phyloP scores from a whole-genome alignment of 2,888 invertebrate species.

The Apamea anceps region DNA sequence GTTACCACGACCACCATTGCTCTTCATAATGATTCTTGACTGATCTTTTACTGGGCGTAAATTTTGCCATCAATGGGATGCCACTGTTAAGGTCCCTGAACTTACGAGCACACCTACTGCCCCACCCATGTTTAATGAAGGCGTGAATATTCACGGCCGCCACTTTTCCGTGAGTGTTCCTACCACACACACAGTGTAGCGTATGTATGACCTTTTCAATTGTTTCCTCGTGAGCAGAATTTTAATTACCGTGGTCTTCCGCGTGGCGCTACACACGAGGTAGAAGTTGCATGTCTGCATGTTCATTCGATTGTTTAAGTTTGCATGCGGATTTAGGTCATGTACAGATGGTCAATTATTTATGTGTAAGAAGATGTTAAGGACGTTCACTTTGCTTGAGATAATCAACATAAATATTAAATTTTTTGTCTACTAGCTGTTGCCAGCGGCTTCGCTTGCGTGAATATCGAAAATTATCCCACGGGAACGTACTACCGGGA shows the following conservation, averaged over 20 bases:
- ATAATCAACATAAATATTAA: not conserved
- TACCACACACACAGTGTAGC: conserved; percentile 25
- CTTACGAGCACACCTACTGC: conserved; percentile 1
- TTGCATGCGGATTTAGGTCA: conserved; percentile 29
- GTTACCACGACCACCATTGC: not conserved
- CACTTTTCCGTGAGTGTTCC: conserved; percentile 23
- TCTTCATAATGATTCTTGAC: not conserved
- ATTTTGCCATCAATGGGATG: not conserved
- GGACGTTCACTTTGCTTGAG: not conserved
- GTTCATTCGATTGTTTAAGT: conserved; percentile 24
- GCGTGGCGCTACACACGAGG: conserved; percentile 62
- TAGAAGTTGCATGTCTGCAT: conserved; percentile 43
- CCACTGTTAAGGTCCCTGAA: not conserved
- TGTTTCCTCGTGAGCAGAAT: conserved; percentile 82
- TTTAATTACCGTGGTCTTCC: conserved; percentile 75
- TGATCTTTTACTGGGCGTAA: not conserved
- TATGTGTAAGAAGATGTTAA: not conserved
- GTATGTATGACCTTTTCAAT: conserved; percentile 71
- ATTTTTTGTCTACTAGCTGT: not conserved
- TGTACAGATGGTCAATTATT: conserved; percentile 17
- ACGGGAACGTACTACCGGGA: not conserved
- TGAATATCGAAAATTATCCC: not conserved
- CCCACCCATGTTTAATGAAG: conserved; percentile 33
- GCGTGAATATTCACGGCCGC: conserved; percentile 54
- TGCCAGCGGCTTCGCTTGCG: not conserved